Conservation (phyloP, 2,113 vertebrate species). For the Sula dactylatra region DNA sequence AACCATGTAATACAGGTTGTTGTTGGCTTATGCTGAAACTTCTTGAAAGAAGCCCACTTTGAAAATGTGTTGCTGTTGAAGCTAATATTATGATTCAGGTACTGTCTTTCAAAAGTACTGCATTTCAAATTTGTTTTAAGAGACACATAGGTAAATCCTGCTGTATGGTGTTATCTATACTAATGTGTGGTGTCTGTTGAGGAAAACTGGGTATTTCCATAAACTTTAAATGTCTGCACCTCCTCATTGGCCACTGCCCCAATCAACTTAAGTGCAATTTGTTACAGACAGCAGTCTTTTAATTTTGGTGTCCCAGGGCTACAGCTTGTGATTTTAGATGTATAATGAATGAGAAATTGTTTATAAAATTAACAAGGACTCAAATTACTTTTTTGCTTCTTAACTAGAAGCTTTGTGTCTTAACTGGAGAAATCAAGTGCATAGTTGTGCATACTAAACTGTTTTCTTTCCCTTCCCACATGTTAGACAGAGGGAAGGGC, state of each 20-base stretch:
- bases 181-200: slow-evolving; percentile 69
- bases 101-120: slow-evolving; percentile 87
- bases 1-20: slow-evolving; percentile 90
- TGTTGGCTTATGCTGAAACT: slow-evolving; percentile 89
- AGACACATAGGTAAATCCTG: slow-evolving; percentile 74
- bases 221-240: slow-evolving; percentile 73
- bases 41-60: slow-evolving; percentile 87
- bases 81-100: slow-evolving; percentile 88
- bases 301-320: slow-evolving; percentile 61
- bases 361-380: slow-evolving; percentile 72
- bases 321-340: slow-evolving; percentile 66
- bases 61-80: slow-evolving; percentile 89
- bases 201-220: slow-evolving; percentile 68
- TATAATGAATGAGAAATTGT: slow-evolving; percentile 56
- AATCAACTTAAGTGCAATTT: slow-evolving; percentile 69
- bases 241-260: slow-evolving; percentile 65
- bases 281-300: slow-evolving; percentile 59
- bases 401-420: slow-evolving; percentile 59
- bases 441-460: slow-evolving; percentile 63
- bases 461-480: slow-evolving; percentile 71
- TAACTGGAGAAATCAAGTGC: slow-evolving; percentile 8
- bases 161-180: slow-evolving; percentile 73
- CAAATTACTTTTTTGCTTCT: slow-evolving; percentile 44
- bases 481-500: slow-evolving; percentile 92
- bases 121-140: slow-evolving; percentile 80